Evolutionary conservation across 1,140 invertebrate species (phyloP), one percentile per base, ranked within the genome.

Genomic region (Ostrea denselamellosa): DNA sequence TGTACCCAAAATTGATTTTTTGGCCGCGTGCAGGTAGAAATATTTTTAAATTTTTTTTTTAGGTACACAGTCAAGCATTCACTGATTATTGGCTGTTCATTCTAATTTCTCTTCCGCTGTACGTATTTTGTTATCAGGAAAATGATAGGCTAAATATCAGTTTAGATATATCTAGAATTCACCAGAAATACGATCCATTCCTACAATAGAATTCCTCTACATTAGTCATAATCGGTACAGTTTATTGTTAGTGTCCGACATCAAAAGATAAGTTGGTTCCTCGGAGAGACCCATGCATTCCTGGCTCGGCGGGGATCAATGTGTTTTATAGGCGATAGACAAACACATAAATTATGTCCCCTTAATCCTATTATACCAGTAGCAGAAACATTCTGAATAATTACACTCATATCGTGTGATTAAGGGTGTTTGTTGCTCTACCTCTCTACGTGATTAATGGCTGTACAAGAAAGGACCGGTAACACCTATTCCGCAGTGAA

Each of bases 401-500:
- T 77, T 77, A 77, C 68, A 77, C 68, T 77, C 68, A 77, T 77
- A 77, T 77, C 68, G 68, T 77, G 68, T 77, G 68, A 77, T 77
- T 77, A 77, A 77, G 68, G 68, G 25, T 14, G 68, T 28, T 77
- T 77, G 68, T 77, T 25, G 68, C 68, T 77, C 25, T 28, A 8
- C 68, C 5, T 44, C 34, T 44, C 68, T 25, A 62, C 56, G 28
- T 77, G 68, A 77, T 77, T 77, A 34, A 77, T 77, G 68, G 8
- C 22, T 77, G 4, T 34, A 28, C 68, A 25, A 77, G 68, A 77
- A 77, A 77, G 25, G 68, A 77, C 22, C 68, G 68, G 68, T 77
- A 77, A 77, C 68, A 77, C 68, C 68, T 77, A 77, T 77, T 77
- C 25, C 28, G 25, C 25, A 17, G 68, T 77, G 25, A 77, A 77